A percentile compares a stretch with the other conserved stretches of the same genome.
Conservation (phyloP, 1,140 invertebrate genomes). For the Drosophila persimilis region DNA sequence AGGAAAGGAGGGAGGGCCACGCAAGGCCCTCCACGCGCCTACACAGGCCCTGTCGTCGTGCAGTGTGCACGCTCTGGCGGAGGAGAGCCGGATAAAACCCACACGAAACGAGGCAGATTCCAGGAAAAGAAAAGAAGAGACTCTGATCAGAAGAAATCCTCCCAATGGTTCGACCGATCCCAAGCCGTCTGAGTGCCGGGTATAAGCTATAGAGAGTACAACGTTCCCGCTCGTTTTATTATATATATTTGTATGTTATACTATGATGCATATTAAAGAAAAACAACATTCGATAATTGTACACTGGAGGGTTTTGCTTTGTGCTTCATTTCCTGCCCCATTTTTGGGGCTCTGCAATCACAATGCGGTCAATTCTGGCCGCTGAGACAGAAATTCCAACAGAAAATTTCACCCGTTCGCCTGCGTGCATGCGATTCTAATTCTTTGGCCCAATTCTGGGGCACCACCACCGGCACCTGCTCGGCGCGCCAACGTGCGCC, state of each 20-base stretch:
- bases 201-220: too few species aligned
- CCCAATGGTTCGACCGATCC: too few species aligned
- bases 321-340: conserved; percentile 6
- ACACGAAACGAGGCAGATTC: too few species aligned
- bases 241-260: conserved; percentile 58
- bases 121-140: too few species aligned
- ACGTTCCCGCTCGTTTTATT: too few species aligned
- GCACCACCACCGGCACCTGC: conserved; percentile 17
- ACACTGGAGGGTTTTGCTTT: neutral
- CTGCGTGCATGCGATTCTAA: conserved; percentile 64
- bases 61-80: too few species aligned
- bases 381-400: conserved; percentile 45
- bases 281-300: conserved; percentile 24
- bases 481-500: conserved; percentile 48
- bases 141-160: too few species aligned
- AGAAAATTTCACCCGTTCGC: conserved; percentile 63
- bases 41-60: too few species aligned
- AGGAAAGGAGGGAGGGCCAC: too few species aligned
- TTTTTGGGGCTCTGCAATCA: conserved; percentile 28
- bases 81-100: too few species aligned
- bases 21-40: too few species aligned
- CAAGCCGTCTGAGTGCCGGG: too few species aligned
- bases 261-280: conserved; percentile 59
- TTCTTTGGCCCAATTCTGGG: conserved; percentile 62
- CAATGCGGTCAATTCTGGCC: conserved; percentile 66